Base-by-base conservation (phyloP, 2,113 vertebrate species). In the Cettia cetti region DNA sequence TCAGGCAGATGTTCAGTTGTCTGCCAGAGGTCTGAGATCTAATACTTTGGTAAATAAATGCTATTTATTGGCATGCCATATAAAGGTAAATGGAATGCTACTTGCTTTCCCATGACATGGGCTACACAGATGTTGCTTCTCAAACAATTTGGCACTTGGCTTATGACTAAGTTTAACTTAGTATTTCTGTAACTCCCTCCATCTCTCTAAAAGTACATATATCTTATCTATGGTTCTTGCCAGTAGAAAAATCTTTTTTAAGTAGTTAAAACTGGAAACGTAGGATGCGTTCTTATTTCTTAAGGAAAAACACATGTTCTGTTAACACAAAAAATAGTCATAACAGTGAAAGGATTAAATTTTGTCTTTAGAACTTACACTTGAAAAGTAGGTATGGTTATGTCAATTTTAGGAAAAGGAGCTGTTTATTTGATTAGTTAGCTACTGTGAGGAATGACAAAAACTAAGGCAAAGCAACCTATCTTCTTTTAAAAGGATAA, bases 71-170 rank as follows among this genome's bases (percentile, higher is more conserved):
- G 65, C 65, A 86, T n/a, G 30, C 77, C 72, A 80, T 71, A 31
- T 70, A 78, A 86, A 72, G 84, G 66, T 44, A 74, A 84, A 82
- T 40, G 53, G 88, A 91, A 80, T 21, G 66, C 21, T 81, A 37
- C 68, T 90, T 77, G 80, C 75, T 93, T 85, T 94, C 88, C 82
- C 91, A 89, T 82, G 75, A 84, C 91, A 87, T 7, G 11, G n/a
- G 20, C 54, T 90, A 92, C 66, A 68, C 89, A 89, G 90, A 92
- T 92, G 60, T 66, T 96, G 70, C 61, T 94, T 87, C 59, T 80
- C 91, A 90, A 82, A 72, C 42, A 54, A 54, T 54, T 44, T 81
- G 85, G 44, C 94, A 96, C 40, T 77, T 0, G 0, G 90, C 27
- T 87, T 63, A 68, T 1, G 26, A 85, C 57, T 64, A 80, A 83